Base-by-base conservation (phyloP, 2,113 vertebrate genomes). In the Neodontobutis hainanensis region DNA sequence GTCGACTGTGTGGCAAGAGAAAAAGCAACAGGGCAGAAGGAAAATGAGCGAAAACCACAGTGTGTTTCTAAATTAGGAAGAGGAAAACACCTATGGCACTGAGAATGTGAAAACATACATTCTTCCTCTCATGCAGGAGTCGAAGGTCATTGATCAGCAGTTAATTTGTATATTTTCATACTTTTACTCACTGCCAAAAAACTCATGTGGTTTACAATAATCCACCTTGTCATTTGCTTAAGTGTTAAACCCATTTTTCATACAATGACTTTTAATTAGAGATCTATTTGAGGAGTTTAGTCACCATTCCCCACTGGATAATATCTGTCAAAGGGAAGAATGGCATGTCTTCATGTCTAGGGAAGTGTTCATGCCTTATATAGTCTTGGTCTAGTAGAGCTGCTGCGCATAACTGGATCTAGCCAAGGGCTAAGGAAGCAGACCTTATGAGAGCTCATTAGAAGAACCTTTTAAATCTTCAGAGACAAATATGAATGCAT, bases 341-440 rank as follows among this genome's bases (percentile, higher is more conserved):
- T 89, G 87, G 87, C 87, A 88, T 78, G 81, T 89, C 86, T 91
- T 89, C 78, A 88, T 87, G 83, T 87, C 85, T 84, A 44, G 74
- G 71, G 75, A 86, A 87, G 89, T 85, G 81, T 83, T 87, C 85
- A 85, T 80, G 87, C 89, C 89, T 91, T 91, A 89, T 91, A 91
- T 89, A 87, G 89, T 83, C 82, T 73, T 73, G 82, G 86, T 85
- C 83, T 77, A 58, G 77, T 78, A 64, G 71, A 81, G 74, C 75
- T 88, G 88, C 79, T 83, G 77, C 83, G 81, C 84, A 83, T 78
- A 80, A 74, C 81, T 81, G 77, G 67, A 85, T 82, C 58, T 76
- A 73, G 86, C 86, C 86, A 66, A 68, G 67, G 82, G 79, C 86
- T 65, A 81, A 73, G 86, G 86, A 88, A 88, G 82, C 79, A 82